Evolutionary conservation across 2,797 vertebrate species (phyloP), one percentile per base, ranked within the genome.

Genomic region (Cryptoblepharus egeriae): DNA sequence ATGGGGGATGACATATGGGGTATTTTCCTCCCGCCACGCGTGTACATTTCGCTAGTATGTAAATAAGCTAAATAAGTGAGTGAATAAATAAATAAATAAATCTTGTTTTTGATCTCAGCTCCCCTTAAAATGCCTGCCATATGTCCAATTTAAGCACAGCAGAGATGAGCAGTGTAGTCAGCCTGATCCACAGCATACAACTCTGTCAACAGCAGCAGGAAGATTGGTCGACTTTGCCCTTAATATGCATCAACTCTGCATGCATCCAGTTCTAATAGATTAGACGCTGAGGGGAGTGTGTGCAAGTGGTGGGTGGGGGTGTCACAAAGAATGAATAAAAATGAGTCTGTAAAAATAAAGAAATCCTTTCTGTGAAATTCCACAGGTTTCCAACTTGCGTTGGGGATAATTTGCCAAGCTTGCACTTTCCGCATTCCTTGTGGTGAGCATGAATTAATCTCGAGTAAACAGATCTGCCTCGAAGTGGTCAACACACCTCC

Each of bases 171-270:
- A 81, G 65, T n/a, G 32, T 5, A 55, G n/a, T 81, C 73, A 18
- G 28, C 28, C 30, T 73, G 45, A 73, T 72, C 78, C 18, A n/a
- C 42, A 75, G 35, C 26, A 63, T 42, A 61, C 57, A 15, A 24
- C 49, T 63, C 60, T 55, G 61, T 30, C 70, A 74, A 74, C 26
- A 64, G 52, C 13, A 79, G 35, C 67, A 80, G 28, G 39, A 64
- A 55, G 16, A 72, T 11, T 22, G n/a, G 5, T 10, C 4, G 37
- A 58, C 16, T 42, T 26, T 30, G 74, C 58, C 20, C 30, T 18
- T 61, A 61, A 20, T 61, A n/a, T 74, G 12, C n/a, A 63, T 74
- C 26, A 55, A 39, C 12, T 74, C 78, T 80, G 42, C 60, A 80
- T 61, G 52, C 37, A 61, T 24, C 70, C 45, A n/a, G 55, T 58